Base-by-base conservation (phyloP, 53 echinoderm and acorn worm species). In the Astropecten irregularis region DNA sequence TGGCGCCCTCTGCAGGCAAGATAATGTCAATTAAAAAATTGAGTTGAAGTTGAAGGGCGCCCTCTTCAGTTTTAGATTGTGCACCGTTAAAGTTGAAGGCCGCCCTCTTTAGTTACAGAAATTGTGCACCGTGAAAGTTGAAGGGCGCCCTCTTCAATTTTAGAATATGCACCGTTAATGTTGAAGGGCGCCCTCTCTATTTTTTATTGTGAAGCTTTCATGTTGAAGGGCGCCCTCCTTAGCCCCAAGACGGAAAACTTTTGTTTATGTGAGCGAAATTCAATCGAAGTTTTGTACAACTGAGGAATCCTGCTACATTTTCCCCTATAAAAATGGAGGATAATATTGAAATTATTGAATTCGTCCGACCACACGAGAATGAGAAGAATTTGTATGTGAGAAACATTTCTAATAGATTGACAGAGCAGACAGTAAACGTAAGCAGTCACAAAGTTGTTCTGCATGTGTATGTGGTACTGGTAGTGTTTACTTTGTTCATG, bases 361-460 rank as follows among this genome's bases (percentile, higher is more conserved):
- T 89, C 58, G 67, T 77, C 15, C 84, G 76, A 68, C 89, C 89
- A 30, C 46, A 84, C 53, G 53, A 42, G 38, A 77, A 53, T 11
- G 70, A 76, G 3, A 89, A 85, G n/a, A 89, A 84, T 57, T 46
- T 89, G 53, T 89, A 76, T 33, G 57, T 89, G 13, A 89, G 77
- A n/a, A 66, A 83, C 11, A 76, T 89, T 58, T 74, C 66, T 22
- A 70, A 76, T n/a, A 84, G 77, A 31, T 77, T 84, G 19, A 21
- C 69, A 6, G 84, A 85, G 85, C 16, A 37, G 27, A 55, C 55
- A 58, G 65, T 66, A 22, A 54, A 35, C 11, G 89, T 85, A 76
- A 84, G 89, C 61, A 28, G 33, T 22, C 31, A 57, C 3, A 32
- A 35, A 57, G 31, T 34, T 21, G 35, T 27, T 33, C 3, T 53